A percentile compares a stretch with the other conserved stretches of the same genome.
These are phyloP conservation scores for Drosophila fuyamai DNA, from an alignment of 1,140 invertebrate genomes.

Conservation along the genomic window DNA sequence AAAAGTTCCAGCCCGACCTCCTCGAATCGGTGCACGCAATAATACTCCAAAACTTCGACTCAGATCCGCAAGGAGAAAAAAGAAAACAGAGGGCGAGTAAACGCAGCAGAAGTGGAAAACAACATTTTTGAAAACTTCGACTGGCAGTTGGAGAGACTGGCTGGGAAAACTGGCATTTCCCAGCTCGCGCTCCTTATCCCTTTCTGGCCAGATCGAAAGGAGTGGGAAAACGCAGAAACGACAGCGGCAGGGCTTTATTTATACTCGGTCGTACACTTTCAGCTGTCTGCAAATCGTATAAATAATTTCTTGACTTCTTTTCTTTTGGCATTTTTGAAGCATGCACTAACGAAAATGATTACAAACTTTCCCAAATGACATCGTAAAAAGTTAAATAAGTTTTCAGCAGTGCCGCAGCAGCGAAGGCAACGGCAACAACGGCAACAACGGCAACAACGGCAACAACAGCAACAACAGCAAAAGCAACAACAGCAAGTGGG, in stretches of 20 bases:
- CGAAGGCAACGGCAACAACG: no score
- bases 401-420: conserved; percentile 24
- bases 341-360: conserved; percentile 75
- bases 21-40: conserved; percentile 42
- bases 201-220: conserved; percentile 9
- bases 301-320: conserved; percentile 68
- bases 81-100: conserved; percentile 1
- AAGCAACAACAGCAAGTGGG: conserved; percentile 24
- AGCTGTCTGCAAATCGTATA: conserved; percentile 71
- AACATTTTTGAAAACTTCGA: conserved; percentile 51
- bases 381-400: conserved; percentile 81
- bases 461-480: background rate
- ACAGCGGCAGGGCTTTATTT: conserved; percentile 47
- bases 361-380: conserved; percentile 78
- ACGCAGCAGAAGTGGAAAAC: conserved; percentile 26
- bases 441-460: conserved; percentile 6
- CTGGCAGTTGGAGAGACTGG: conserved; percentile 38
- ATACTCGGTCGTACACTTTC: conserved; percentile 42
- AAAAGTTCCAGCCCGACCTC: conserved; percentile 60
- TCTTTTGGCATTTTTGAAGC: conserved; percentile 67
- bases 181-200: background rate
- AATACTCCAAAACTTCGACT: conserved; percentile 40
- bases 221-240: background rate
- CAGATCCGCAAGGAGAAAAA: conserved; percentile 6
- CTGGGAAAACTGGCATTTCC: background rate